Conservation (phyloP, 2,113 vertebrate genomes). For the Myrmecobius fasciatus region DNA sequence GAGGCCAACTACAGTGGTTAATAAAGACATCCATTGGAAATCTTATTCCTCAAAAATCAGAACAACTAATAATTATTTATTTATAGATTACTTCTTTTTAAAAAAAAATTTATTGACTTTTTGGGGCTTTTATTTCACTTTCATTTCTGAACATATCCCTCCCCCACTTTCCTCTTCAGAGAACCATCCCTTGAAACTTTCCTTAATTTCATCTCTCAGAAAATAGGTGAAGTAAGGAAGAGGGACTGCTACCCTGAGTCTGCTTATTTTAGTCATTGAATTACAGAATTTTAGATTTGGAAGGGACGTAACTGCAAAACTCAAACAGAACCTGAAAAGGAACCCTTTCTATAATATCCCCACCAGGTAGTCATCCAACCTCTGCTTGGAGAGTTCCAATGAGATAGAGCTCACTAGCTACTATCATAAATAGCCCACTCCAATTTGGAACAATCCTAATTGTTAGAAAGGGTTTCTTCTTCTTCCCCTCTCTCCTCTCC, state of each 20-base stretch:
- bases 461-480: not conserved
- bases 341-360: not conserved
- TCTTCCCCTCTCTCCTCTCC: too few species aligned
- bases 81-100: not conserved
- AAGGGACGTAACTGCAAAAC: not conserved
- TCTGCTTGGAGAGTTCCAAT: not conserved
- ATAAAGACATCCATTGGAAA: not conserved
- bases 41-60: not conserved
- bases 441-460: not conserved
- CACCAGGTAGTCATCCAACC: not conserved
- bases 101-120: not conserved
- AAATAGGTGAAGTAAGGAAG: not conserved
- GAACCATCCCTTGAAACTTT: not conserved
- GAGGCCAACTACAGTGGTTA: not conserved
- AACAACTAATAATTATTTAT: not conserved
- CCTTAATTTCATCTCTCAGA: not conserved
- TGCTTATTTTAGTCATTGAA: not conserved
- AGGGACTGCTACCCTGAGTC: not conserved
- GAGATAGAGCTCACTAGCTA: not conserved
- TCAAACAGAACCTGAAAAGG: not conserved
- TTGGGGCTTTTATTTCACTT: not conserved
- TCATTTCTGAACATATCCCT: not conserved
- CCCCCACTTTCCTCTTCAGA: not conserved
- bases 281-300: not conserved
- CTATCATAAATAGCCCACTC: not conserved